phyloP scores from a whole-genome alignment of 2,113 vertebrate genomes.

The Perognathus longimembris region DNA sequence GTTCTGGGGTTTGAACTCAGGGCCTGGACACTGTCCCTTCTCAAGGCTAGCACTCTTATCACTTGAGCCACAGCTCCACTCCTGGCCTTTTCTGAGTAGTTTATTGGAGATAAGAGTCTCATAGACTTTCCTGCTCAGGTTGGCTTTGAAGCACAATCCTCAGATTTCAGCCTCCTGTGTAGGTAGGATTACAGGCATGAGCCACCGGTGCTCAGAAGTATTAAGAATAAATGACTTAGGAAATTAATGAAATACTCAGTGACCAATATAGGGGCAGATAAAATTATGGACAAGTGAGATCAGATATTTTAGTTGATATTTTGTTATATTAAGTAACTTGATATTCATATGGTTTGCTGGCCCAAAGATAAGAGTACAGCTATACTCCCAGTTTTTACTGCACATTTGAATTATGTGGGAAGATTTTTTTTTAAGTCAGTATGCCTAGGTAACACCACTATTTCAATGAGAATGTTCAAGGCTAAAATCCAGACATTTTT shows the following conservation, averaged over 20 bases:
- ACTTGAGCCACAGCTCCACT: too few relatives aligned
- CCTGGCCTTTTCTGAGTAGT: too few relatives aligned
- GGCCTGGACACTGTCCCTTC: too few relatives aligned
- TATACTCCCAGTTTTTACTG: neutral
- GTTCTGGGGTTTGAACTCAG: too few relatives aligned
- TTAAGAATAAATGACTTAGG: too few relatives aligned
- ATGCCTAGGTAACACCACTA: neutral
- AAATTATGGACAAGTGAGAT: neutral
- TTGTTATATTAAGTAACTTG: neutral
- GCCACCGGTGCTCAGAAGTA: neutral
- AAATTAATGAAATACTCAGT: neutral
- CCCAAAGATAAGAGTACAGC: neutral
- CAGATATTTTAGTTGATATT: neutral
- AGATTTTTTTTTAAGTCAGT: neutral
- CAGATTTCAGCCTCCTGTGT: too few relatives aligned
- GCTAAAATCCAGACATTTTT: neutral
- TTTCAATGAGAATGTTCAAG: neutral
- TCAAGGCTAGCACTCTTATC: too few relatives aligned
- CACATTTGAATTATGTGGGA: neutral
- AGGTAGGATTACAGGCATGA: too few relatives aligned
- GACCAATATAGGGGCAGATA: neutral
- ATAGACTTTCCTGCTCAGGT: too few relatives aligned
- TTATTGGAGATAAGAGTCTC: too few relatives aligned
- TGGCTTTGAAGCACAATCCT: too few relatives aligned
- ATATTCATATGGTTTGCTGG: neutral